Evolutionary conservation across 2,797 vertebrate genomes (phyloP).

Genomic region (Pangasius sanitwongsei): DNA sequence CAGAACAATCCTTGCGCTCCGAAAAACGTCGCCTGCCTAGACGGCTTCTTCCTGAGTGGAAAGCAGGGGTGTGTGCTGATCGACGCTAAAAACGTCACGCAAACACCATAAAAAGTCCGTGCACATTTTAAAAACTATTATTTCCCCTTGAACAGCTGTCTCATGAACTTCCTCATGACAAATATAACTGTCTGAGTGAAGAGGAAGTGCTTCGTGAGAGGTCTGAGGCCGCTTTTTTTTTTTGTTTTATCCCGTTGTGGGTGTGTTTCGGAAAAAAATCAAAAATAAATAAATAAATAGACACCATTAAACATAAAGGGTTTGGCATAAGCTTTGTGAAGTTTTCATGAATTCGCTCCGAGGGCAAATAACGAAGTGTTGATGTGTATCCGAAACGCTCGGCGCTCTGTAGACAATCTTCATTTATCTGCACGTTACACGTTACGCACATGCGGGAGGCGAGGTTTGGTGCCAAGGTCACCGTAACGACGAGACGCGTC

Average conservation of each 20-base stretch:
- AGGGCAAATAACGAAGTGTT: neutral
- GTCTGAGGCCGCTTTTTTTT: neutral
- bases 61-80: neutral
- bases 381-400: neutral
- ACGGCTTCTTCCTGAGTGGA: neutral
- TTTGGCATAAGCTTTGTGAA: too few species aligned
- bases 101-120: constrained; percentile 14
- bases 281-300: neutral
- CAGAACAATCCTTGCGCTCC: neutral
- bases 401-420: too few species aligned
- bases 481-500: neutral
- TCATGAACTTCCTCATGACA: constrained; percentile 41
- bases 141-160: constrained; percentile 50
- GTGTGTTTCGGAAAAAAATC: neutral
- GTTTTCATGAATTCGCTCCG: neutral
- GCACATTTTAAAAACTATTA: constrained; percentile 19
- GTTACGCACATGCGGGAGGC: neutral
- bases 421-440: neutral
- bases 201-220: constrained; percentile 32
- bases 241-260: too few species aligned
- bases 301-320: neutral
- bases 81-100: neutral
- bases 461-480: neutral
- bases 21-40: neutral
- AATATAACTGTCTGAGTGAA: constrained; percentile 56